A percentile compares a stretch with the other conserved stretches of the same genome.
Conservation (phyloP, 2,797 vertebrate species). For the Amphiprion clarkii region DNA sequence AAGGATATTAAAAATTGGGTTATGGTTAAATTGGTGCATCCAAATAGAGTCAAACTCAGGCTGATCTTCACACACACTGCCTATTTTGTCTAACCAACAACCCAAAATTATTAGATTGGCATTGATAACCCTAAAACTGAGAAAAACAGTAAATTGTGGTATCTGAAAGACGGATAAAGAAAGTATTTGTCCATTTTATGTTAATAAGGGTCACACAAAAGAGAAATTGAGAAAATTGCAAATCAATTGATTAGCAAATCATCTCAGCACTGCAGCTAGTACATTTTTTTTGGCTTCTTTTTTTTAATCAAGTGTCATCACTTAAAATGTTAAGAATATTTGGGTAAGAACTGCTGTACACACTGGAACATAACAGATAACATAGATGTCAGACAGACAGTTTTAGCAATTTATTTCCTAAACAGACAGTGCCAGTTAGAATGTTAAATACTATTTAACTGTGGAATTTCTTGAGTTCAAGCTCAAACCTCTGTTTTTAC, state of each 20-base stretch:
- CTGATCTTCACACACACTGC: too few relatives aligned
- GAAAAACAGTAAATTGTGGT: neutral
- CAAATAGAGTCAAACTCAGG: neutral
- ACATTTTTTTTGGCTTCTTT: neutral
- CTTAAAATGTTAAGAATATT: neutral
- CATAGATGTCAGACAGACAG: neutral
- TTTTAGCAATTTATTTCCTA: neutral
- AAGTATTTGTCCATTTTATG: too few relatives aligned
- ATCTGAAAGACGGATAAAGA: too few relatives aligned
- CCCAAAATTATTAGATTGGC: neutral
- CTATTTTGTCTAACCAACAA: too few relatives aligned
- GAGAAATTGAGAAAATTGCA: too few relatives aligned
- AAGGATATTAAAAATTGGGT: neutral
- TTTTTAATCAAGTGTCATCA: too few relatives aligned
- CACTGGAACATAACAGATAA: neutral
- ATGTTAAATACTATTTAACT: neutral
- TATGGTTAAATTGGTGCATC: neutral
- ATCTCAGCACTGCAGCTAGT: too few relatives aligned
- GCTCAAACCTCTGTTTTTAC: constrained; percentile 21
- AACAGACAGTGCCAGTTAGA: constrained; percentile 1
- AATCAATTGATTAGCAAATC: too few relatives aligned
- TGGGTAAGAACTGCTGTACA: neutral
- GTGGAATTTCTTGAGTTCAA: constrained; percentile 25
- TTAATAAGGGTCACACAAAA: too few relatives aligned
- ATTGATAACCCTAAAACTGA: neutral